These are phyloP conservation scores for Temnothorax curvispinosus DNA, from an alignment of 1,140 invertebrate species.

Conservation along the genomic window DNA sequence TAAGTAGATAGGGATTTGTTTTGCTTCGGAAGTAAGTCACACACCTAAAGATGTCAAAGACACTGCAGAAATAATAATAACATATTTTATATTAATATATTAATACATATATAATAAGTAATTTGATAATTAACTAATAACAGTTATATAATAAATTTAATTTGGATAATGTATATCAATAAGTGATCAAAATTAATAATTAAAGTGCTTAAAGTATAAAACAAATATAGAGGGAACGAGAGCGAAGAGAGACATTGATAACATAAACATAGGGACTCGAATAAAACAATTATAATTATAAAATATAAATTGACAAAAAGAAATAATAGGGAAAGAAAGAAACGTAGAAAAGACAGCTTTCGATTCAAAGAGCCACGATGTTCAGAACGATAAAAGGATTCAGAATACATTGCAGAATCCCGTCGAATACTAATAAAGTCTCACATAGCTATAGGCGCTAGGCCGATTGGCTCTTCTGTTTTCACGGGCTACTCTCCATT, in stretches of 20 bases:
- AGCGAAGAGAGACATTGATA: background rate
- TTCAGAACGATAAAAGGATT: background rate
- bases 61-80: no score
- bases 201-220: background rate
- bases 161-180: background rate
- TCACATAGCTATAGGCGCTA: background rate
- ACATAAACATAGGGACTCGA: background rate
- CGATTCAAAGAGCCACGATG: background rate
- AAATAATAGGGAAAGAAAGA: background rate
- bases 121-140: background rate
- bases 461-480: background rate
- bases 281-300: background rate
- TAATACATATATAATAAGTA: background rate
- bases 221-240: background rate
- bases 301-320: background rate
- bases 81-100: background rate
- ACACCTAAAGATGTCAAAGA: no score
- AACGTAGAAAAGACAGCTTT: background rate
- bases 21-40: background rate
- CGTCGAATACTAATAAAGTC: background rate
- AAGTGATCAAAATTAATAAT: background rate
- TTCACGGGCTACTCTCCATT: background rate
- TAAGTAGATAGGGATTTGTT: background rate
- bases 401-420: background rate
- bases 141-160: background rate